Base-by-base conservation (phyloP, 1,140 invertebrate genomes). In the Temnothorax curvispinosus region DNA sequence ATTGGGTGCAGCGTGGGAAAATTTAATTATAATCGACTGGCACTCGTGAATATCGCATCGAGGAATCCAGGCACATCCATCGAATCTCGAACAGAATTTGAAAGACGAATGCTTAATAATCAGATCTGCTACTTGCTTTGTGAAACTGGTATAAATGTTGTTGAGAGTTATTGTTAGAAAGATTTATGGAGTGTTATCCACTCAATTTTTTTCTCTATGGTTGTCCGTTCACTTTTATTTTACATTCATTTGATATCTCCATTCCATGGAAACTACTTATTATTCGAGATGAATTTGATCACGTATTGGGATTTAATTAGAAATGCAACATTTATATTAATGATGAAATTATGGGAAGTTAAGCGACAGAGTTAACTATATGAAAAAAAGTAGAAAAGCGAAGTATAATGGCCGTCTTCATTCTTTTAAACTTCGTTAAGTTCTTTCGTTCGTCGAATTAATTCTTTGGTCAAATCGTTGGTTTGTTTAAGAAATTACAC, bases 21-120 rank as follows among this genome's bases (percentile, higher is more conserved):
- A 72, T 86, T 86, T 86, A 86, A 86, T 86, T 86, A 86, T 82
- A 72, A 82, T 82, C 77, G 85, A 60, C 47, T 52, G 18, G 11
- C 21, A 27, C 15, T 21, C 56, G 44, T n/a, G 56, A 41, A 78
- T 47, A 65, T 64, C 21, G 11, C 56, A 56, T 11, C 13, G 56
- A 52, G 54, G 62, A 84, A 75, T 76, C 15, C 35, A 62, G 27
- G 5, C 38, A 50, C 44, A 76, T 62, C 35, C 44, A 38, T 75
- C 56, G 72, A 78, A 65, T 64, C 58, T 64, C 47, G 60, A 27
- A 18, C 11, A 11, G 52, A 64, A 77, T 77, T 75, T 47, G n/a
- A 35, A 78, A 35, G 35, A 62, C 15, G n/a, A 27, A 1, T 32
- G 15, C 32, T 69, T 32, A 50, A 6, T 9, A 35, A 71, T 9